Conservation (phyloP, 2,113 vertebrate genomes). For the Xyrauchen texanus region DNA sequence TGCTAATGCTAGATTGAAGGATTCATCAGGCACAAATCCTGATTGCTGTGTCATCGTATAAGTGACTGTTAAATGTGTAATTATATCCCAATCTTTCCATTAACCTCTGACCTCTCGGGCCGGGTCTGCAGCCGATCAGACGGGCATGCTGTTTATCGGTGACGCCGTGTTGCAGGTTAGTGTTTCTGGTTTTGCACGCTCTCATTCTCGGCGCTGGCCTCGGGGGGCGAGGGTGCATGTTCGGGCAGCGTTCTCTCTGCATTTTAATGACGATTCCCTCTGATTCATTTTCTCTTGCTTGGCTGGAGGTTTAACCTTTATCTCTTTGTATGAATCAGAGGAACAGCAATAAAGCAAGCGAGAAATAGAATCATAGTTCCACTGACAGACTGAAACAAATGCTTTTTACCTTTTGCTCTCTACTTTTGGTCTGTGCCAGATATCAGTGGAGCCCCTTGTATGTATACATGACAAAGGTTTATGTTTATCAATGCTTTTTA, state of each 20-base stretch:
- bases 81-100: conserved; percentile 68
- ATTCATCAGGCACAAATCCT: conserved; percentile 56
- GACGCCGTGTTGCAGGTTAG: conserved; percentile 92
- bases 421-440: too few relatives aligned
- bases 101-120: conserved; percentile 74
- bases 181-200: conserved; percentile 44
- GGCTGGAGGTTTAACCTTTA: conserved; percentile 50
- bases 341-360: background rate
- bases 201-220: conserved; percentile 36
- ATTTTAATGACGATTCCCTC: conserved; percentile 46
- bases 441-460: too few relatives aligned
- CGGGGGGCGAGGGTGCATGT: conserved; percentile 41
- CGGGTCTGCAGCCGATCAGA: conserved; percentile 84
- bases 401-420: background rate
- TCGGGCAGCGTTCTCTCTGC: conserved; percentile 32
- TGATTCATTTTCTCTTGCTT: conserved; percentile 51
- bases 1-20: conserved; percentile 48
- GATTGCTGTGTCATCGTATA: conserved; percentile 63
- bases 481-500: too few relatives aligned
- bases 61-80: conserved; percentile 64
- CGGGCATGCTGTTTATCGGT: conserved; percentile 90
- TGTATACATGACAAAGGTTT: too few relatives aligned
- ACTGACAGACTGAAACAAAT: background rate
- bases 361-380: conserved; percentile 8
- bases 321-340: conserved; percentile 20